Percentiles rank a stretch among this genome's conserved stretches.
Evolutionary conservation across 2,888 invertebrate genomes (phyloP).

Genomic region (Polyommatus iphigenia): DNA sequence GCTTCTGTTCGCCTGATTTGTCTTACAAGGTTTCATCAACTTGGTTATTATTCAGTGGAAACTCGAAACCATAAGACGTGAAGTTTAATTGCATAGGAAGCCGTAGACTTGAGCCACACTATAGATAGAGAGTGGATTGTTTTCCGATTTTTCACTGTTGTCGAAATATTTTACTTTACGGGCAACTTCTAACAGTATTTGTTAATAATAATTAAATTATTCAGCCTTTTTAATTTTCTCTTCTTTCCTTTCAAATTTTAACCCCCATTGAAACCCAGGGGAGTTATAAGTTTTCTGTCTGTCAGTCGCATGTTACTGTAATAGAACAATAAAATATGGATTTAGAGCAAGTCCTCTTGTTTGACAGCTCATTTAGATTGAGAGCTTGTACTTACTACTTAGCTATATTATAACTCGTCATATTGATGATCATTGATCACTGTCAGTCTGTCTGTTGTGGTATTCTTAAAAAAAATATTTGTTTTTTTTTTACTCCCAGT

Average conservation of each 20-base stretch:
- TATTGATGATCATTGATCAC: no score
- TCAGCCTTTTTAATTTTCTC: no score
- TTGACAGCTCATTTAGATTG: no score
- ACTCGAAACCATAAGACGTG: background rate
- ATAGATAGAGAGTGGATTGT: background rate
- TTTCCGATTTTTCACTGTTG: background rate
- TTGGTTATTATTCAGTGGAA: background rate
- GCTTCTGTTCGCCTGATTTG: background rate
- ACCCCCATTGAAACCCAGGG: no score
- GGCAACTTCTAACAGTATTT: background rate
- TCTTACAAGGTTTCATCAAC: background rate
- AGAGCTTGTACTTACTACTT: no score
- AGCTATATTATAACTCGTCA: no score
- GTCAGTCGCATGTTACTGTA: no score
- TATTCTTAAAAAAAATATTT: background rate
- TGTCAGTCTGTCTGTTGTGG: no score
- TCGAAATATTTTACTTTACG: background rate
- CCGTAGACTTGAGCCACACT: background rate
- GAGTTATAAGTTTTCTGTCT: no score
- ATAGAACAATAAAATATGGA: background rate
- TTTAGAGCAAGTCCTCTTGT: no score
- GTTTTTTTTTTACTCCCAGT: constrained; percentile 57
- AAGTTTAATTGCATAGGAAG: background rate
- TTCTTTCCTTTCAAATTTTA: no score
- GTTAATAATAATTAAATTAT: no score